Evolutionary conservation across 1,140 invertebrate genomes (phyloP).

Genomic region (Tetramorium alpestre): DNA sequence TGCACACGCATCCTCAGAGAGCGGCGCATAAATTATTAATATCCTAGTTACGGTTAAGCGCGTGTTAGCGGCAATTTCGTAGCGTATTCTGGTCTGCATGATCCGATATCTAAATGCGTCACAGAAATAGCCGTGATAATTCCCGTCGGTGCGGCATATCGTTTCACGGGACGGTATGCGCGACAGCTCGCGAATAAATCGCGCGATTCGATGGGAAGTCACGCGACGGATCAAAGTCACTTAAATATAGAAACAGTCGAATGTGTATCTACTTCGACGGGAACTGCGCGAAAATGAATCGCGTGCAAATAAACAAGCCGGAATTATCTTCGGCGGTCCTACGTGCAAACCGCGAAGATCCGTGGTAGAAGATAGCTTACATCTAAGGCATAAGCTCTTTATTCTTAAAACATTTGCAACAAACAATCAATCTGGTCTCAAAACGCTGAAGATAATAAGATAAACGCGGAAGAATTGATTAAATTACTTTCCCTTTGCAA

Average conservation of each 20-base stretch:
- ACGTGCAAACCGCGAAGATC: neutral
- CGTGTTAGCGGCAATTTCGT: slow-evolving; percentile 36
- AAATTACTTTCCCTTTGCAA: neutral
- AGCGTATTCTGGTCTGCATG: slow-evolving; percentile 22
- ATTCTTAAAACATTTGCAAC: neutral
- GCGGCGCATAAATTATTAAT: slow-evolving; percentile 34
- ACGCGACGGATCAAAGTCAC: slow-evolving; percentile 7
- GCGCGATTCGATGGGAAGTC: neutral
- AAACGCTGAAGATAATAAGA: too few species aligned
- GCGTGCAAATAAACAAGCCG: neutral
- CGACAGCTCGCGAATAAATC: slow-evolving; percentile 23
- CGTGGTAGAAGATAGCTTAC: neutral
- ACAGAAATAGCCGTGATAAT: slow-evolving; percentile 40
- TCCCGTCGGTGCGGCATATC: neutral
- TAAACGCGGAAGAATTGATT: neutral
- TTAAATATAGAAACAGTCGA: slow-evolving; percentile 35
- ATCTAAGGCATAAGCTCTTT: neutral
- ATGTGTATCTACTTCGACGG: neutral
- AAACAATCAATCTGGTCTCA: neutral
- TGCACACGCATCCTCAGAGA: slow-evolving; percentile 1
- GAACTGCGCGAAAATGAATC: slow-evolving; percentile 8
- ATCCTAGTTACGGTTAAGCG: slow-evolving; percentile 34
- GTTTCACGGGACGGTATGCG: neutral
- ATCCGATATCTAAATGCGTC: slow-evolving; percentile 43
- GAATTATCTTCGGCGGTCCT: neutral